phyloP scores from a whole-genome alignment of 2,113 vertebrate genomes.

The Lethenteron camtschaticum region DNA sequence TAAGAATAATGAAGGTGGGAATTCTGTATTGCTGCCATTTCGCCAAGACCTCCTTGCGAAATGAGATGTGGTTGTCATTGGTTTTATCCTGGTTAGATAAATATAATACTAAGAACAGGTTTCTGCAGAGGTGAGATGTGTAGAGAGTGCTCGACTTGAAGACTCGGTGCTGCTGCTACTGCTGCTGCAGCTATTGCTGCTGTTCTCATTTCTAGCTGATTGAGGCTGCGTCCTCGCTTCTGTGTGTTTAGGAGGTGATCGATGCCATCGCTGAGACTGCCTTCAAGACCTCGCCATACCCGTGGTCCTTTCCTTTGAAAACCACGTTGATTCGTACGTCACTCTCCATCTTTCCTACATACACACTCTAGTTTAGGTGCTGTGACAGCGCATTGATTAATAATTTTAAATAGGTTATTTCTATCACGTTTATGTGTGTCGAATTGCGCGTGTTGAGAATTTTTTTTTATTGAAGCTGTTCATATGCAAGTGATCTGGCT shows the following conservation, averaged over 20 bases:
- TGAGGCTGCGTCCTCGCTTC: slow-evolving; percentile 11
- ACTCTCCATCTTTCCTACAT: no score
- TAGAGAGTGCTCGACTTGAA: background rate
- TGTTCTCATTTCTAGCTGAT: slow-evolving; percentile 4
- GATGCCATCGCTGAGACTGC: slow-evolving; percentile 90
- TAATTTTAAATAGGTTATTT: no score
- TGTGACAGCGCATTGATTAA: no score
- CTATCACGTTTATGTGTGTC: no score
- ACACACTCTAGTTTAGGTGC: no score
- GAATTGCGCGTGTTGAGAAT: no score
- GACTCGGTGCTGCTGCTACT: no score
- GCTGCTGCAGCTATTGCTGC: no score
- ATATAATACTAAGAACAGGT: background rate
- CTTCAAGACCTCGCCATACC: slow-evolving; percentile 88
- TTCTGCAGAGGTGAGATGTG: background rate
- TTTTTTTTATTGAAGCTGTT: no score
- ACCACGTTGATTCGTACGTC: slow-evolving; percentile 97
- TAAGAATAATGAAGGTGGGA: no score
- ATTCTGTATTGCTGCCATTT: no score
- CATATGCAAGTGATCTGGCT: no score
- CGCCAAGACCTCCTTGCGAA: background rate
- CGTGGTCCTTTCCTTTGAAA: slow-evolving; percentile 86
- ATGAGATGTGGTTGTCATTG: background rate
- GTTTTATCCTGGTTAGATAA: background rate
- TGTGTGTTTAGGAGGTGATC: slow-evolving; percentile 59